Conservation (phyloP, 1,140 invertebrate genomes). For the Lepidurus packardi region DNA sequence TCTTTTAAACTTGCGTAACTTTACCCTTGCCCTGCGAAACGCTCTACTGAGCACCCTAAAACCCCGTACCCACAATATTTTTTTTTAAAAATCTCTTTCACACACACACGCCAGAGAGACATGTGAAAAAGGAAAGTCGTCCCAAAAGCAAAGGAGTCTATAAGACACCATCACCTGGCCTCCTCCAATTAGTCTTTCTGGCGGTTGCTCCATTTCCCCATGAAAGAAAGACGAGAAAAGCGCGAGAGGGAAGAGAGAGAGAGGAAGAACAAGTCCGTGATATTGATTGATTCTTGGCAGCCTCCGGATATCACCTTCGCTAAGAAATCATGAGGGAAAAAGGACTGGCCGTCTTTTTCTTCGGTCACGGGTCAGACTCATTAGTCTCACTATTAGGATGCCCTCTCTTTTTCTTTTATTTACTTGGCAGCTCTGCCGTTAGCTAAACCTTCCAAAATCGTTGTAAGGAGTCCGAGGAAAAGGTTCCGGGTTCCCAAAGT, state of each 20-base stretch:
- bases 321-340: conserved; percentile 16
- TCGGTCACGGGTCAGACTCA: conserved; percentile 13
- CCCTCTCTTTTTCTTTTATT: not conserved
- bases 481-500: not conserved
- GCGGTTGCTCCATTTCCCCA: not conserved
- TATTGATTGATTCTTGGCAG: conserved; percentile 28
- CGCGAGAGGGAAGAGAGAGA: conserved; percentile 25
- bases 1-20: not conserved
- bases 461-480: not conserved
- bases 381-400: conserved; percentile 1
- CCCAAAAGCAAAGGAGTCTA: conserved; percentile 24
- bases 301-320: not conserved
- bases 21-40: not conserved
- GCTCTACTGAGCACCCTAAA: not conserved
- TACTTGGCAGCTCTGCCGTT: not conserved
- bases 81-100: not conserved
- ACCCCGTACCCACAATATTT: conserved; percentile 2
- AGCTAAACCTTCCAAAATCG: not conserved
- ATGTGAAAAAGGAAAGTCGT: conserved; percentile 6
- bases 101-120: conserved; percentile 2
- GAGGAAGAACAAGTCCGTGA: not conserved
- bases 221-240: conserved; percentile 24
- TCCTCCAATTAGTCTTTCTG: conserved; percentile 17
- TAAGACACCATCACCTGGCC: conserved; percentile 16
- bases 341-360: not conserved